Evolutionary conservation across 2,113 vertebrate species (phyloP).

Genomic region (Bagarius yarrelli): DNA sequence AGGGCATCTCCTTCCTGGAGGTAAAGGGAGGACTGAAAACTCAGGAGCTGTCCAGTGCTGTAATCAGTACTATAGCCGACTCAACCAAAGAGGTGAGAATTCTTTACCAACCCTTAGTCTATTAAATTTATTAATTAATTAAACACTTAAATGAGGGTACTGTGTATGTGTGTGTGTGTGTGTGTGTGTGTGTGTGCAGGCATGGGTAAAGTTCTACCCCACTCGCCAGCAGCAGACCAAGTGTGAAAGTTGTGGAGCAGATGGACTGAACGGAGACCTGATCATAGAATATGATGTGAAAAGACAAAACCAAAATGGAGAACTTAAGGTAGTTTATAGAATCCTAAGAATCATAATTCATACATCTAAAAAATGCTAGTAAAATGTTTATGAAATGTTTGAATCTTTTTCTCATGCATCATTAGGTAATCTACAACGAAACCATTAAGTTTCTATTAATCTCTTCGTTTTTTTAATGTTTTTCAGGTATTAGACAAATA

Average conservation of each 20-base stretch:
- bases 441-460: no score
- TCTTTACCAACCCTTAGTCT: no score
- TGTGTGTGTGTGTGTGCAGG: conserved; percentile 64
- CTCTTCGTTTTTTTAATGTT: not conserved
- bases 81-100: conserved; percentile 74
- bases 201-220: conserved; percentile 80
- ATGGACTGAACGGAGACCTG: conserved; percentile 82
- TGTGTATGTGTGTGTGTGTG: no score
- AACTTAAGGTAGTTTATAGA: conserved; percentile 72
- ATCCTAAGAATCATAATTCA: not conserved
- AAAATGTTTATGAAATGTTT: no score
- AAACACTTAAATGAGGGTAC: no score
- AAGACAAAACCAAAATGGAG: conserved; percentile 71
- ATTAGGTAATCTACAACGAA: no score
- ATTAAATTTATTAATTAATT: no score
- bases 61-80: conserved; percentile 69
- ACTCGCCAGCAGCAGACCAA: conserved; percentile 78
- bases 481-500: conserved; percentile 80
- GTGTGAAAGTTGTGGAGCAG: conserved; percentile 74
- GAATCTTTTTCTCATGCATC: no score
- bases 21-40: conserved; percentile 78
- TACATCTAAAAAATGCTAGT: no score
- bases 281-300: conserved; percentile 84
- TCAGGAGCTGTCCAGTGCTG: conserved; percentile 68
- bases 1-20: conserved; percentile 78